These are phyloP conservation scores for Catharus minimus DNA, from an alignment of 2,113 vertebrate genomes.

Conservation along the genomic window DNA sequence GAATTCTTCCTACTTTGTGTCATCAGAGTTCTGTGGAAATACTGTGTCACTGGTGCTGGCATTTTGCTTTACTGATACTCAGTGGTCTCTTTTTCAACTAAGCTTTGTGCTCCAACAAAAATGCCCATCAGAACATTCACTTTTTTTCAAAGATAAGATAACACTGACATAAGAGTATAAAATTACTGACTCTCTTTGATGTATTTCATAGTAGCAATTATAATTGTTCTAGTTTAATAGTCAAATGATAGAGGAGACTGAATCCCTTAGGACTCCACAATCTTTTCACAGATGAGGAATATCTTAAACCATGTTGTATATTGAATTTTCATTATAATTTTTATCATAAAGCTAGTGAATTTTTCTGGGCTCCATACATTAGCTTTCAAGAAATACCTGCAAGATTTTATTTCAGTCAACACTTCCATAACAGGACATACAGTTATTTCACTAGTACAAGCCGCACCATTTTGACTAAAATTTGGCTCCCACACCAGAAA, in stretches of 20 bases:
- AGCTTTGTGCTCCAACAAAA: not conserved
- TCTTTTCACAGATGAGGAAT: not conserved
- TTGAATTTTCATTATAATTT: not conserved
- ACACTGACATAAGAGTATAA: not conserved
- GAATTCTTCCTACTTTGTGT: not conserved
- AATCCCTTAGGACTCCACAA: not conserved
- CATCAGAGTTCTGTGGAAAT: not conserved
- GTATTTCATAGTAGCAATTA: not conserved
- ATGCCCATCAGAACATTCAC: not conserved
- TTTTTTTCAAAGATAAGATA: not conserved
- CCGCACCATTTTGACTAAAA: too few species aligned
- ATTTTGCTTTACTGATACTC: not conserved
- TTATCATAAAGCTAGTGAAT: not conserved
- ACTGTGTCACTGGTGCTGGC: not conserved
- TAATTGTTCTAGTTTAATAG: not conserved
- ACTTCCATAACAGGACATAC: not conserved
- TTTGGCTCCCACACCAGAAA: too few species aligned
- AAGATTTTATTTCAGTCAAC: not conserved
- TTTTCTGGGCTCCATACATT: not conserved
- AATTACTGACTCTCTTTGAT: not conserved
- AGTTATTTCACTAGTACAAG: too few species aligned
- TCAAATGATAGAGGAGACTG: not conserved
- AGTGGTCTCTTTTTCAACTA: fast-evolving
- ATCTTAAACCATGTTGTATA: not conserved
- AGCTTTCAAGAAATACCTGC: not conserved